Percentiles rank a stretch among this genome's conserved stretches.
Evolutionary conservation across 2,797 vertebrate genomes (phyloP).

Genomic region (Falco naumanni): DNA sequence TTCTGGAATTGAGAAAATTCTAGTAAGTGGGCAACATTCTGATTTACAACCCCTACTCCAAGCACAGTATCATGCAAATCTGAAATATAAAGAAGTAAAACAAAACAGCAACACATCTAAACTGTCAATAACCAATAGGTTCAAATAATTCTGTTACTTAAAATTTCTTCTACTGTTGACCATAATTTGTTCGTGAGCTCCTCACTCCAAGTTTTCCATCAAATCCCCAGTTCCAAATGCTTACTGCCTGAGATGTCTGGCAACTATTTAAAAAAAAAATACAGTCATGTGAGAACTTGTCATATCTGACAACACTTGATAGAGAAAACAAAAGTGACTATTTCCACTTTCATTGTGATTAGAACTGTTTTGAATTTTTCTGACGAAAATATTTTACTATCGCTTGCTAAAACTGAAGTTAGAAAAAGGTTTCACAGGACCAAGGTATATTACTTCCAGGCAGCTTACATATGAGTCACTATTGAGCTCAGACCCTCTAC

Average conservation of each 20-base stretch:
- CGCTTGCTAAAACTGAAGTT: neutral
- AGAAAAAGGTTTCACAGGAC: neutral
- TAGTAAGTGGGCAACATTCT: neutral
- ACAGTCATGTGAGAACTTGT: neutral
- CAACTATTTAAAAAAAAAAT: neutral
- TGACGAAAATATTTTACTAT: neutral
- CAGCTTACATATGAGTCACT: accelerated
- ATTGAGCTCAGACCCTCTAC: neutral
- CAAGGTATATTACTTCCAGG: neutral
- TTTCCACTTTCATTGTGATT: neutral
- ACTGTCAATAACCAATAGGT: neutral
- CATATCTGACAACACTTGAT: neutral
- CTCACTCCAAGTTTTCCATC: neutral
- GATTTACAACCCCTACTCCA: neutral
- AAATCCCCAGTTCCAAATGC: neutral
- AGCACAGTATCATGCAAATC: neutral
- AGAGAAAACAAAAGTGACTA: neutral
- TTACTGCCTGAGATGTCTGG: neutral
- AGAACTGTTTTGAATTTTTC: neutral
- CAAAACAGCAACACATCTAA: neutral
- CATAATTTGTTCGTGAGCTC: neutral
- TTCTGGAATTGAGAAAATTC: neutral
- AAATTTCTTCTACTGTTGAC: neutral
- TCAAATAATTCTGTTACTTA: neutral
- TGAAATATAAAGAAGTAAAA: neutral